These are phyloP conservation scores for Bilobella aurantiaca DNA, from an alignment of 1,140 invertebrate species.

Conservation along the genomic window DNA sequence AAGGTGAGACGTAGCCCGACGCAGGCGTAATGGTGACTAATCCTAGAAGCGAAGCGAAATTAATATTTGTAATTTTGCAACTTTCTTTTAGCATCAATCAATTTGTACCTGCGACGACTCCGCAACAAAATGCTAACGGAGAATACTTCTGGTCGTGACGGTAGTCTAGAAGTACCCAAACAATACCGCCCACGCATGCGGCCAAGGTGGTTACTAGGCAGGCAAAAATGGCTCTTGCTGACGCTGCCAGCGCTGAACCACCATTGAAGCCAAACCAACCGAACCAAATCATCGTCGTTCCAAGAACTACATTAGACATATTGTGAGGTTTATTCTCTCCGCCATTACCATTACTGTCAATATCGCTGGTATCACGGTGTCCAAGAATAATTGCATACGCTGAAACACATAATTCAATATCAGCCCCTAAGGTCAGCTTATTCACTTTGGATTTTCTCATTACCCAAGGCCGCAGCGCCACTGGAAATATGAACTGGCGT, in stretches of 20 bases:
- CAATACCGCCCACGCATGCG: slow-evolving; percentile 30
- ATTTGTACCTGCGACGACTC: slow-evolving; percentile 14
- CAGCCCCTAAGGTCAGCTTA: no score
- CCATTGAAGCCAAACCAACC: slow-evolving; percentile 32
- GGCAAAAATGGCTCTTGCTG: slow-evolving; percentile 24
- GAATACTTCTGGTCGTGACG: slow-evolving; percentile 30
- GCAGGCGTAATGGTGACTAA: slow-evolving; percentile 33
- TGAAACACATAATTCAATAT: no score
- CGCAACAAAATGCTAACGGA: slow-evolving; percentile 28
- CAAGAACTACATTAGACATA: slow-evolving; percentile 33
- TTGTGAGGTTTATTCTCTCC: slow-evolving; percentile 31
- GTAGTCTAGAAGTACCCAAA: slow-evolving; percentile 32
- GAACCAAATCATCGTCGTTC: slow-evolving; percentile 33
- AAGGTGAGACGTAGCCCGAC: slow-evolving; percentile 21
- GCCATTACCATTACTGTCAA: neutral
- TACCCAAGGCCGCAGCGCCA: neutral
- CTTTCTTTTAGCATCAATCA: neutral
- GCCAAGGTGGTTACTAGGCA: slow-evolving; percentile 27
- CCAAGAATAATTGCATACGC: slow-evolving; percentile 33
- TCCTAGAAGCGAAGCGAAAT: slow-evolving; percentile 16
- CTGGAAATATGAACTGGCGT: slow-evolving; percentile 21
- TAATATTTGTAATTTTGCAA: neutral
- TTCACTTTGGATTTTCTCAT: no score
- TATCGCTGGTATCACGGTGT: slow-evolving; percentile 15
- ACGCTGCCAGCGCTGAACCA: slow-evolving; percentile 20